phyloP scores from a whole-genome alignment of 2,797 vertebrate genomes.

The Artibeus lituratus region DNA sequence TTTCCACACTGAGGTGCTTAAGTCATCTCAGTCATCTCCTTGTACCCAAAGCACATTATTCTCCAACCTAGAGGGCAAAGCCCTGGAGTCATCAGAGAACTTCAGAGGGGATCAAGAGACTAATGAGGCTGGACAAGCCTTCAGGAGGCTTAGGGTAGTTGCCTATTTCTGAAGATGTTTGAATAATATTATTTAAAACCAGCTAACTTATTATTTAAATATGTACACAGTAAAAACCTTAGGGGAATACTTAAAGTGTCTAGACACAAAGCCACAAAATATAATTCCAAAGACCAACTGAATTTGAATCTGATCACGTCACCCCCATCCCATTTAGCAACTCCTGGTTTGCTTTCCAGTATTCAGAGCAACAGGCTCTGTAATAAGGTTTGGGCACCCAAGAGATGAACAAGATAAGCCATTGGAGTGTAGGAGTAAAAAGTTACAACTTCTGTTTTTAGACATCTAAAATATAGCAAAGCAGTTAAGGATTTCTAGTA shows the following conservation, averaged over 20 bases:
- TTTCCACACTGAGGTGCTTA: background rate
- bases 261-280: conserved; percentile 53
- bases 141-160: background rate
- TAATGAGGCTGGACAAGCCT: background rate
- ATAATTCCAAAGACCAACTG: conserved; percentile 20
- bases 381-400: background rate
- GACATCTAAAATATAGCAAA: background rate
- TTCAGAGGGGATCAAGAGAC: background rate
- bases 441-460: background rate
- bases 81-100: background rate
- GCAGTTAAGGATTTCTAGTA: background rate
- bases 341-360: background rate
- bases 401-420: background rate
- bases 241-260: background rate
- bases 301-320: background rate
- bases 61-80: conserved; percentile 35
- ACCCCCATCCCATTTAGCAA: background rate
- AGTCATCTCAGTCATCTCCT: conserved; percentile 14
- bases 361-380: background rate
- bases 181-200: conserved; percentile 30
- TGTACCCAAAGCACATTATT: background rate
- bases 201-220: conserved; percentile 24
- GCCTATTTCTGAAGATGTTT: background rate
- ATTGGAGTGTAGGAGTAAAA: background rate
- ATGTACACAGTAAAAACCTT: background rate